Evolutionary conservation across 2,888 invertebrate genomes (phyloP).

Genomic region (Spisula subtruncata): DNA sequence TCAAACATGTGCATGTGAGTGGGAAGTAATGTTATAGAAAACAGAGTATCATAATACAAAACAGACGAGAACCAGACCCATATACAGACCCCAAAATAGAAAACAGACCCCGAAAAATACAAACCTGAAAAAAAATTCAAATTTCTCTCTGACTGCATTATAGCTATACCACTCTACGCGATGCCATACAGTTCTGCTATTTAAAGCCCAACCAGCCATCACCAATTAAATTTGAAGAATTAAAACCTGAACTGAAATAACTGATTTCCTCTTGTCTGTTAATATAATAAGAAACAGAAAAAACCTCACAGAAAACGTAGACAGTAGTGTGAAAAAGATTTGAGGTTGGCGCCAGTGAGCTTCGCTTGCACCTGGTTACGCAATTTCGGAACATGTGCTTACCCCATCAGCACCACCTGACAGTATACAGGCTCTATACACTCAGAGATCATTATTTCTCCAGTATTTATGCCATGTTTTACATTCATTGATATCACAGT

Average conservation of each 20-base stretch:
- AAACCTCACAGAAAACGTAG: conserved; percentile 34
- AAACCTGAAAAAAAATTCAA: not conserved
- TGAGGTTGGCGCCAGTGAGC: conserved; percentile 55
- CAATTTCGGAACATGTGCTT: conserved; percentile 59
- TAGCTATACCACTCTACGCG: not conserved
- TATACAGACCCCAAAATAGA: not conserved
- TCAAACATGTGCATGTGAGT: not conserved
- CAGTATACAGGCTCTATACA: conserved; percentile 38
- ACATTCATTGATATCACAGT: conserved; percentile 54
- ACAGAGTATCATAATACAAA: not conserved
- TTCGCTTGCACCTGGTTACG: conserved; percentile 62
- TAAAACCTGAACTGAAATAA: conserved; percentile 43
- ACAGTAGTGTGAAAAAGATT: conserved; percentile 62
- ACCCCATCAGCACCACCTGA: conserved; percentile 64
- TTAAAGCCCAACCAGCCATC: conserved; percentile 12
- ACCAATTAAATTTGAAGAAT: conserved; percentile 30
- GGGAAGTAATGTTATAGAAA: not conserved
- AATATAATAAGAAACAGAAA: conserved; percentile 39
- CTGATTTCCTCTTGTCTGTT: conserved; percentile 30
- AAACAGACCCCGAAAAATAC: not conserved
- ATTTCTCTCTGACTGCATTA: too few relatives aligned
- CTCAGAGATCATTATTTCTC: conserved; percentile 36
- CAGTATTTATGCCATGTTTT: conserved; percentile 55
- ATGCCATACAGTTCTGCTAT: conserved; percentile 19
- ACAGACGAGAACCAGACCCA: not conserved